Evolutionary conservation across 1,140 invertebrate genomes (phyloP), one percentile per base, ranked within the genome.

Genomic region (Drosophila quadrilineata): DNA sequence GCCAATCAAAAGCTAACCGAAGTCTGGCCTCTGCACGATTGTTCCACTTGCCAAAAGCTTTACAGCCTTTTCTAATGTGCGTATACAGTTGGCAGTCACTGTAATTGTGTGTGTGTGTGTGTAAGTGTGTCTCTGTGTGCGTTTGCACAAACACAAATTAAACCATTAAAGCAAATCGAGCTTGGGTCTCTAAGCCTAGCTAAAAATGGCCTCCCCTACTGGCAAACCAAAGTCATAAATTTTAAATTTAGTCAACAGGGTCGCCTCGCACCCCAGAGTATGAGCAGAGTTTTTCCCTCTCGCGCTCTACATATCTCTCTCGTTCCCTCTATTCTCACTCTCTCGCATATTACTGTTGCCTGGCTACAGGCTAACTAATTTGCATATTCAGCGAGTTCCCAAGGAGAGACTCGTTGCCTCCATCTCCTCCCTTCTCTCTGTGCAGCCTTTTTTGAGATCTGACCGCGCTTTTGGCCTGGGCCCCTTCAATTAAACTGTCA

Each of bases 401-500:
- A n/a, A n/a, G 6, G n/a, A n/a, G 33, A 16, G 21, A n/a, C 16
- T 9, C 9, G 16, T 19, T 5, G 10, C 6, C 46, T 21, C 6
- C 48, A 4, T 16, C 8, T 6, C 4, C 31, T 36, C 19, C 0
- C 22, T 26, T 14, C 17, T 2, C 48, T 10, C 17, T 24, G n/a
- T 6, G 24, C 12, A 5, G 14, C 17, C 26, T 50, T 35, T 19
- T 33, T 29, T 14, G 29, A 17, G 16, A 43, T 17, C 12, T 33
- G 21, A 14, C 21, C 21, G 12, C 17, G 24, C 45, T 40, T 17
- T 8, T 40, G 17, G 1, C n/a, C 6, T 19, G 4, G 1, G 24
- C 10, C 67, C 70, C 65, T 73, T 74, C 77, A 85, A 84, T 84
- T 84, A 74, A 84, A 77, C 79, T 84, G 77, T 74, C 77, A 84